These are phyloP conservation scores for Nicator chloris DNA, from an alignment of 2,113 vertebrate genomes.

Conservation along the genomic window DNA sequence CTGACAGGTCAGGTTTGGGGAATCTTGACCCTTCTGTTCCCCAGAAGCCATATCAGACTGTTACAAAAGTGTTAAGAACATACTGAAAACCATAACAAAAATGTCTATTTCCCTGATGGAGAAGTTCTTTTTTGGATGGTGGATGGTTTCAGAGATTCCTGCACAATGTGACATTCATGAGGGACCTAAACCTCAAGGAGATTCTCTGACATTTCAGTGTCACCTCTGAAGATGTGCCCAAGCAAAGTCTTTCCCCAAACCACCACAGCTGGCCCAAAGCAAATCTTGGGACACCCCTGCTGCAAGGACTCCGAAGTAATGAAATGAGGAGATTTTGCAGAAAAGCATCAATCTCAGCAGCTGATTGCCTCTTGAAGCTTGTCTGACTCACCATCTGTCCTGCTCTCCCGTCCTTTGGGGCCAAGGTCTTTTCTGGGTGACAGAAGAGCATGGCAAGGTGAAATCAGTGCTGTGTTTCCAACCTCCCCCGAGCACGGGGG, in stretches of 20 bases:
- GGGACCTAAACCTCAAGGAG: neutral
- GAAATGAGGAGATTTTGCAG: neutral
- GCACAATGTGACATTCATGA: no score
- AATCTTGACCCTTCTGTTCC: neutral
- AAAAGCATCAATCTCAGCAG: neutral
- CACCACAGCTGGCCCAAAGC: neutral
- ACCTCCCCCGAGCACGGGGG: neutral
- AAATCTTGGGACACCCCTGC: neutral
- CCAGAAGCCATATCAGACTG: neutral
- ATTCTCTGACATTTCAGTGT: neutral
- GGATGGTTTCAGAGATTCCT: neutral
- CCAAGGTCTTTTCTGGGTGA: neutral
- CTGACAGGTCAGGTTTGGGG: neutral
- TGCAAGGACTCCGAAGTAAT: neutral
- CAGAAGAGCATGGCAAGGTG: accelerated
- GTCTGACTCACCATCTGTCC: neutral
- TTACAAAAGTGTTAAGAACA: neutral
- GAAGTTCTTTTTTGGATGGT: neutral
- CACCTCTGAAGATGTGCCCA: neutral
- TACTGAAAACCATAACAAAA: neutral
- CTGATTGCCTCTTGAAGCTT: neutral
- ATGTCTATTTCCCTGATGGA: neutral
- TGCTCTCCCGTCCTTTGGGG: accelerated
- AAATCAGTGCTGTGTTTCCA: neutral
- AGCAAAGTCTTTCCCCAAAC: neutral